Percentiles rank a stretch among this genome's conserved stretches.
Evolutionary conservation across 2,113 vertebrate genomes (phyloP).

Genomic region (Lamprologus lemairii): DNA sequence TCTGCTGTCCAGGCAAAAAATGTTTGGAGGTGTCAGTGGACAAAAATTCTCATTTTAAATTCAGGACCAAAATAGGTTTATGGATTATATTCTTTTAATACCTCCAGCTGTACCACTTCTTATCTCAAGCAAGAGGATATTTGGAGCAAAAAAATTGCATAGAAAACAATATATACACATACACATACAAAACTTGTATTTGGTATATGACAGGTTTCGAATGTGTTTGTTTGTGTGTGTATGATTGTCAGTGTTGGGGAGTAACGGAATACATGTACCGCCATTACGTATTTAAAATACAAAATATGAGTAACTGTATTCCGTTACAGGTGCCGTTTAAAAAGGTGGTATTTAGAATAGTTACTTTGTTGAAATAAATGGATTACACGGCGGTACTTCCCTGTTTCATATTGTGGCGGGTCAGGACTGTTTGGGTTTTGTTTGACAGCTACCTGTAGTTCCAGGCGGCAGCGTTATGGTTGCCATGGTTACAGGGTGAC

Average conservation of each 20-base stretch:
- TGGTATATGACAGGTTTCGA: background rate
- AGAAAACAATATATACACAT: background rate
- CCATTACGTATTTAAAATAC: too few species aligned
- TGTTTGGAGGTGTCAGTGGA: background rate
- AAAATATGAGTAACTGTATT: too few species aligned
- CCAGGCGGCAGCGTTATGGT: rapidly evolving
- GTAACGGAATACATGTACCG: too few species aligned
- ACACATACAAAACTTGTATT: background rate
- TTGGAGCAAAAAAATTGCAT: background rate
- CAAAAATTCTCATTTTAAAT: background rate
- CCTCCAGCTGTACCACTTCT: background rate
- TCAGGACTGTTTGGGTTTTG: too few species aligned
- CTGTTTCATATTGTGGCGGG: too few species aligned
- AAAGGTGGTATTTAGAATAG: too few species aligned
- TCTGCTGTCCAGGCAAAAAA: background rate
- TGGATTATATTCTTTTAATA: background rate
- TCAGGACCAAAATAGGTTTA: background rate
- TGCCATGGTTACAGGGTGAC: too few species aligned
- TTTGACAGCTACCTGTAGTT: too few species aligned
- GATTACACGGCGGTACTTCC: too few species aligned
- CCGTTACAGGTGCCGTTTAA: rapidly evolving
- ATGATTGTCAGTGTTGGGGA: background rate
- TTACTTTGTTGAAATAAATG: too few species aligned
- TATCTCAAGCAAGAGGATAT: background rate
- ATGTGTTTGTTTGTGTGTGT: background rate